These are phyloP conservation scores for Oopsacas minuta DNA, from an alignment of 37 sponge, comb jelly and placozoan species.

Conservation along the genomic window DNA sequence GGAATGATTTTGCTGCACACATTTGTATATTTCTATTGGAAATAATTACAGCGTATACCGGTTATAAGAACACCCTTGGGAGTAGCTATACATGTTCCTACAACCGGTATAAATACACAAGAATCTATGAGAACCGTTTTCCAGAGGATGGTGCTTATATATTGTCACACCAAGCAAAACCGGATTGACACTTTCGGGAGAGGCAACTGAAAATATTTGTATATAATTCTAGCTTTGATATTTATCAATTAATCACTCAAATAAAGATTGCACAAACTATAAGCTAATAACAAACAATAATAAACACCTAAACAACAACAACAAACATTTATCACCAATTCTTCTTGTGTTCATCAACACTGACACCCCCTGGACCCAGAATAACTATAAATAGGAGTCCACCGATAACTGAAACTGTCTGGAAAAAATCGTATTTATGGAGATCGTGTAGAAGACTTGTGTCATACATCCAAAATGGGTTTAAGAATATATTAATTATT, in stretches of 20 bases:
- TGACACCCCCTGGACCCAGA: conserved; percentile 93
- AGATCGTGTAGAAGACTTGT: conserved; percentile 74
- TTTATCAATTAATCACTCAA: neutral
- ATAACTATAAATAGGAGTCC: conserved; percentile 87
- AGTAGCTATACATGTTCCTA: too few species aligned
- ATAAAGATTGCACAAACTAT: too few species aligned
- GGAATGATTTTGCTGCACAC: neutral
- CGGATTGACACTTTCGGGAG: neutral
- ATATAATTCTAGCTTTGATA: neutral
- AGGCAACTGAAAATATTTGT: too few species aligned
- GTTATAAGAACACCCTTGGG: too few species aligned
- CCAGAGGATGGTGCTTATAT: too few species aligned
- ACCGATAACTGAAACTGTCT: conserved; percentile 92
- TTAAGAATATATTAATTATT: conserved; percentile 57
- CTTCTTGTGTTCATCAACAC: conserved; percentile 95
- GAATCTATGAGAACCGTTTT: too few species aligned
- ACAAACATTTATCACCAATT: too few species aligned
- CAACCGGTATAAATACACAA: too few species aligned
- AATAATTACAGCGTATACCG: too few species aligned
- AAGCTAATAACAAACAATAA: too few species aligned
- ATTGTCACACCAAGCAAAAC: neutral
- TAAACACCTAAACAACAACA: too few species aligned
- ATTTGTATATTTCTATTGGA: neutral
- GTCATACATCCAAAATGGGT: conserved; percentile 74
- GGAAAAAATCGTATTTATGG: conserved; percentile 97